Base-by-base conservation (phyloP, 2,797 vertebrate genomes). In the Characodon lateralis region DNA sequence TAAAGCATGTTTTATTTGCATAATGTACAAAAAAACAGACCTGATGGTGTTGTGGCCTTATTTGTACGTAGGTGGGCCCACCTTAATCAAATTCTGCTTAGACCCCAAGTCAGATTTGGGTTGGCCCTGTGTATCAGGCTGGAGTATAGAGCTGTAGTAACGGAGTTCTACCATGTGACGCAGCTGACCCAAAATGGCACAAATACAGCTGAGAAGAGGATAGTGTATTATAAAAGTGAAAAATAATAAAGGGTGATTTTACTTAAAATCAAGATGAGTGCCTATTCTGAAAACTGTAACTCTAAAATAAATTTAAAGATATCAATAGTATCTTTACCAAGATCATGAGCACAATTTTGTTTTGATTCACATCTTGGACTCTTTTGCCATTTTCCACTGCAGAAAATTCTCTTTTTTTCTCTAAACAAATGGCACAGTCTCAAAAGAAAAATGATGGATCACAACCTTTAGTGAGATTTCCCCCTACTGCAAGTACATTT, bases 391-490 rank as follows among this genome's bases (percentile, higher is more conserved):
- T 85, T 77, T 61, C 41, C 9, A 39, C 68, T 48, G 76, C 70
- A 83, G 63, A 89, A 83, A 22, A 68, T 18, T 65, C 8, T 31
- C 55, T 39, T 78, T 80, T 68, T 18, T 50, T 53, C 58, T 80
- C 71, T 56, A 68, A 78, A 18, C 75, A 69, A 82, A 83, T 77
- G 70, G 76, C 80, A 79, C 58, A 80, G 51, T 79, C 78, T 80
- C 61, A 78, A 75, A 56, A 76, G 74, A 68, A 76, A 83, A 84
- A 72, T 73, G 78, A 76, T 68, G 77, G 61, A 82, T 84, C 84
- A 79, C 83, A 83, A 83, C 82, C 80, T 83, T 74, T 71, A 82
- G 72, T 82, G 56, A 55, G 50, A 74, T 63, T 77, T 75, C 76
- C 69, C 78, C 71, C 35, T 20, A 3, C 59, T 71, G 51, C 61